Evolutionary conservation across 37 sponge, comb jelly and placozoan genomes (phyloP), one percentile per base, ranked within the genome.

Genomic region (Cliona cf. orientalis): DNA sequence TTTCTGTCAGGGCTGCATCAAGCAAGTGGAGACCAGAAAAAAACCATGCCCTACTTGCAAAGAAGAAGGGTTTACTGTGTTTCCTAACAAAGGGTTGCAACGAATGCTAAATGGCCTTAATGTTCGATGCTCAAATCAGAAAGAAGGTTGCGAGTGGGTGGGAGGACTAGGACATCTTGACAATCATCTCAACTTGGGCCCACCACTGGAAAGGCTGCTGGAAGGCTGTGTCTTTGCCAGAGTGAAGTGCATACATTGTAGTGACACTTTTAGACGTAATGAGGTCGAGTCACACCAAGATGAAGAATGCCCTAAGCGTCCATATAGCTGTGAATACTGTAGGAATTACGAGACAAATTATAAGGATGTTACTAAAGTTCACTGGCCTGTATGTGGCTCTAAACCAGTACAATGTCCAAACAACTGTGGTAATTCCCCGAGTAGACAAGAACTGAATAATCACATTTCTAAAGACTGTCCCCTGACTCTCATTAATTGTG

Each of bases 1-100:
- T 38, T 77, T 77, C 65, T 77, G 78, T 42, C 63, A 44, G 5
- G 42, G 5, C 17, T 77, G 78, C 32, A 63, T 77, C 43, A 65
- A 77, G 2, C 33, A n/a, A 63, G 45, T 77, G 9, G 32, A 77
- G 46, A 14, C 25, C 29, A 33, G 26, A 23, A 40, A 63, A 2
- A 77, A 77, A 35, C 65, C 78, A 29, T 77, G 78, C 45, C 78
- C 78, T 0, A 46, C 45, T 21, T 77, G 78, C 59, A 77, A 77
- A 22, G 34, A 3, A 23, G 2, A 22, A 19, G 34, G 29, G 17
- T 77, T 77, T 77, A 63, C 63, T 2, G 32, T 63, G 23, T 63
- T 77, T 2, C 65, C 6, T 39, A 41, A 77, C 78, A 65, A 67
- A 31, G 69, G 69, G 11, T 38, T 49, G 26, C 34, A 77, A 38